Percentiles rank a stretch among this genome's conserved stretches.
These are phyloP conservation scores for Cryptotis parvus DNA, from an alignment of 2,113 vertebrate species.

Conservation along the genomic window DNA sequence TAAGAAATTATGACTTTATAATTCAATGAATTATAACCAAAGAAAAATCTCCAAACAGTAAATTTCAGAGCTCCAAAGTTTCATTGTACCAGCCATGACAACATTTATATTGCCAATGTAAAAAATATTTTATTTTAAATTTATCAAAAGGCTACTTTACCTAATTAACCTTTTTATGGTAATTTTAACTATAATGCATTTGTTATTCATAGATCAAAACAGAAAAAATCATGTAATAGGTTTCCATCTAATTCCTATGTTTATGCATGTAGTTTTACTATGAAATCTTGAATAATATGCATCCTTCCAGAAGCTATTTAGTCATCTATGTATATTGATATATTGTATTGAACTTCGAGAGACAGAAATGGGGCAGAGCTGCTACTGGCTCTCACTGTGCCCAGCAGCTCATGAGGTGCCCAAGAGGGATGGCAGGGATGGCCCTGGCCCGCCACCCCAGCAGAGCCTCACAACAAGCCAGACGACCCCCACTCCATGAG, in stretches of 20 bases:
- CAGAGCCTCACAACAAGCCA: too few relatives aligned
- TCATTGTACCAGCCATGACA: background rate
- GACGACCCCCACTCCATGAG: too few relatives aligned
- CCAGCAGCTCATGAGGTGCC: too few relatives aligned
- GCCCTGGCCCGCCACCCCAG: too few relatives aligned
- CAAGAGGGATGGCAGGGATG: too few relatives aligned
- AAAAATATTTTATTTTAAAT: background rate
- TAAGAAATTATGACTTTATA: background rate
- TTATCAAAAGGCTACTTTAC: background rate
- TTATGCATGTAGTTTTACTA: background rate
- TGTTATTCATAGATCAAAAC: background rate
- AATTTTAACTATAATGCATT: background rate
- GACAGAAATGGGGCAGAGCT: too few relatives aligned
- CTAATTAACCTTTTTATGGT: background rate
- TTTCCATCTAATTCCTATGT: background rate
- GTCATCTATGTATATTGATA: background rate
- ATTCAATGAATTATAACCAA: background rate
- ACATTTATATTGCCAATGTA: background rate
- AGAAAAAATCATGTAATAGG: background rate
- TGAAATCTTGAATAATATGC: background rate
- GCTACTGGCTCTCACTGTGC: too few relatives aligned
- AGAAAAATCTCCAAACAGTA: constrained; percentile 19
- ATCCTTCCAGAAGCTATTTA: background rate
- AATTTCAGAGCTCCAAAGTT: background rate
- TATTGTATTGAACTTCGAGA: too few relatives aligned